Percentiles rank a stretch among this genome's conserved stretches.
Conservation (phyloP, 2,888 invertebrate genomes). For the Poecilobothrus nobilitatus region DNA sequence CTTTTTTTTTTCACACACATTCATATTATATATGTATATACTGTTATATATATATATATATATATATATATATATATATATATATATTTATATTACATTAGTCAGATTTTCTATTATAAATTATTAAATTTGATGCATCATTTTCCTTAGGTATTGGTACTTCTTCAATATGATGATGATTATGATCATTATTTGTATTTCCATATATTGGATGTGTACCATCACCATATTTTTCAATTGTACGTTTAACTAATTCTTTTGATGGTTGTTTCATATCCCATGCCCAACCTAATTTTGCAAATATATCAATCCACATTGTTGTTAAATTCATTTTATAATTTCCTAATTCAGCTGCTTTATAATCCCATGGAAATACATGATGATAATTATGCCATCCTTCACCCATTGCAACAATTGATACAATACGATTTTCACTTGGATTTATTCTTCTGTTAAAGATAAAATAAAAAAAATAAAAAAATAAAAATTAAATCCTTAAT, state of each 20-base stretch:
- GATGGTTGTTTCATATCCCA: conserved; percentile 65
- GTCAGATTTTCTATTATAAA: background rate
- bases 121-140: background rate
- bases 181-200: conserved; percentile 10
- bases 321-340: conserved; percentile 58
- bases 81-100: background rate
- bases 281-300: conserved; percentile 64
- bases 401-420: conserved; percentile 65
- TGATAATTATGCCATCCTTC: conserved; percentile 95
- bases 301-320: conserved; percentile 59
- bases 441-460: conserved; percentile 54
- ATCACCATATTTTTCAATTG: conserved; percentile 49
- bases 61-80: background rate
- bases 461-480: conserved; percentile 24
- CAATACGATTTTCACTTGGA: conserved; percentile 67
- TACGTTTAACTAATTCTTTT: conserved; percentile 48
- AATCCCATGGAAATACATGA: conserved; percentile 89
- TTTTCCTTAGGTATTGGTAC: conserved; percentile 21
- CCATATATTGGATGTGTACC: conserved; percentile 34
- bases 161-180: conserved; percentile 19
- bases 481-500: background rate
- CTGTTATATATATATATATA: background rate
- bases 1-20: background rate
- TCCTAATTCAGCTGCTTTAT: conserved; percentile 82
- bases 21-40: background rate